Evolutionary conservation across 2,797 vertebrate species (phyloP).

Genomic region (Dallia pectoralis): DNA sequence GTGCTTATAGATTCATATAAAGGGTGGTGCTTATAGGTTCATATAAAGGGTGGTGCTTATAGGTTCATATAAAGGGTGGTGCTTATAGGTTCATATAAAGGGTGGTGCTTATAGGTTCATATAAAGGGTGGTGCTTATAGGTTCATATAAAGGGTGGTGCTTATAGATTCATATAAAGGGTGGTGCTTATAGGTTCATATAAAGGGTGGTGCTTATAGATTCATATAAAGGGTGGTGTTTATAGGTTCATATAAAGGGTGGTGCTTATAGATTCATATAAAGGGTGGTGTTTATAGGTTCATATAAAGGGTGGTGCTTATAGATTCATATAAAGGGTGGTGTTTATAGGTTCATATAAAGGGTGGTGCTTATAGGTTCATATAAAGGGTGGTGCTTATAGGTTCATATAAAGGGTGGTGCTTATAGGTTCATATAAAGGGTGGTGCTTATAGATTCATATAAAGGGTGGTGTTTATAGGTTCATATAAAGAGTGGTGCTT

Average conservation of each 20-base stretch:
- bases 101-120: conserved; percentile 54
- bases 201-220: conserved; percentile 47
- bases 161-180: conserved; percentile 61
- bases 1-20: conserved; percentile 59
- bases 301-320: conserved; percentile 48
- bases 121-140: conserved; percentile 59
- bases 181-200: conserved; percentile 54
- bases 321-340: conserved; percentile 61
- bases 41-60: conserved; percentile 48
- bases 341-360: conserved; percentile 65
- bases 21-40: conserved; percentile 55
- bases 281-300: conserved; percentile 55
- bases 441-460: conserved; percentile 55
- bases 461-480: conserved; percentile 59
- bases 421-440: conserved; percentile 59
- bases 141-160: conserved; percentile 56
- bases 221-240: conserved; percentile 60
- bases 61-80: conserved; percentile 61
- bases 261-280: conserved; percentile 59
- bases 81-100: conserved; percentile 60
- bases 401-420: conserved; percentile 62
- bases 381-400: conserved; percentile 47
- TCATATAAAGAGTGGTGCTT: too few relatives aligned
- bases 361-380: conserved; percentile 53
- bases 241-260: conserved; percentile 61